Base-by-base conservation (phyloP, 1,140 invertebrate species). In the Heliconius himera region DNA sequence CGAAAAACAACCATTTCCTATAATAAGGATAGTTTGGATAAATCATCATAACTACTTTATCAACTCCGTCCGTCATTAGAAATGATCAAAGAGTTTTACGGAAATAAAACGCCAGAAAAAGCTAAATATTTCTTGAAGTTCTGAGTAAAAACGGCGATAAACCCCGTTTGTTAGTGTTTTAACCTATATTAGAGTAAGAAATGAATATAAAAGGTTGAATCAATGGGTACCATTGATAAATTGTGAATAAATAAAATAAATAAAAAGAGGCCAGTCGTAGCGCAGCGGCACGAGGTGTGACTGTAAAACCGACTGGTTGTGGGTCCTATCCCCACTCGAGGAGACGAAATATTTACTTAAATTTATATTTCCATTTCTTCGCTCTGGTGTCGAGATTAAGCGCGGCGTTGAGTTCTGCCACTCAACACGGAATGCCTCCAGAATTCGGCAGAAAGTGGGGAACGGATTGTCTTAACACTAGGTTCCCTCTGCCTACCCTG, bases 21-120 rank as follows among this genome's bases (percentile, higher is more conserved):
- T 66, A 0, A 29, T 13, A 66, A 66, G 5, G 60, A 22, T 26
- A 29, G 33, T 9, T 70, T 8, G 2, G 22, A 76, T 76, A 70
- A 76, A 76, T 76, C 60, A 76, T 76, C 22, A 56, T 29, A 76
- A 76, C 41, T 70, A 60, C 74, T 76, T 70, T 76, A 76, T 76
- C 38, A 76, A 70, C 60, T 76, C 36, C 16, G 60, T 51, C 33
- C 13, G 74, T 76, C 74, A 76, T 76, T 76, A 76, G 74, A 38
- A 49, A 76, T 70, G 74, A 76, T 76, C 74, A 76, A 76, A 76
- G 74, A 66, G 54, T 16, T 46, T 29, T n/a, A 46, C 56, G n/a
- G 74, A 76, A 70, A 76, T 76, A 76, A 46, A 66, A 9, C 74
- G 74, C 56, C 66, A 4, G 74, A 41, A 76, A 76, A 76, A 70